Evolutionary conservation across 2,888 invertebrate species (phyloP), one percentile per base, ranked within the genome.

Genomic region (Eilema depressum): DNA sequence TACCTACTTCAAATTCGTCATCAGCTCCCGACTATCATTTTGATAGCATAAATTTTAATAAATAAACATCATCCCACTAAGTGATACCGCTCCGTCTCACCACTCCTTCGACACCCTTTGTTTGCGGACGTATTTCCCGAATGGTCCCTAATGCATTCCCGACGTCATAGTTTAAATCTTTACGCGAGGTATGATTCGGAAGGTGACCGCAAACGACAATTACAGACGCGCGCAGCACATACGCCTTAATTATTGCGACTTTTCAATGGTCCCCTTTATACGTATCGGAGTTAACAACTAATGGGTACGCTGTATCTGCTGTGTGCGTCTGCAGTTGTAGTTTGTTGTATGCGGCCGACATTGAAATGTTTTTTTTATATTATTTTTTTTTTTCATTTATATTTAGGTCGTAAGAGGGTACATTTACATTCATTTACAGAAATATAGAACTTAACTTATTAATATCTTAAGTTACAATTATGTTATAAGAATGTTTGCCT

Each of bases 401-500:
- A 33, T 33, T 41, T 41, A 41, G 41, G 47, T 20, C 7, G 47
- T 47, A 47, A 47, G 20, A 20, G 20, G 41, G 1, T 20, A 47
- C 8, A 47, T 7, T 47, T 20, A 5, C 1, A 47, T 47, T 47
- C 7, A 20, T 41, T 47, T 47, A 20, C 47, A 47, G 20, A 20
- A 20, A 20, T 47, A 20, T 47, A 47, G 41, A 41, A 47, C 47
- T 20, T 20, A 47, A 47, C 5, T n/a, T n/a, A n/a, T n/a, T n/a
- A n/a, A 47, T 41, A 59, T 23, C 0, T 59, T 17, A 25, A 25
- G 59, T 59, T 59, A 30, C 10, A 61, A 30, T 28, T 37, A 14
- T 62, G 28, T 57, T 57, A 66, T 17, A 68, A 28, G 33, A 68
- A 63, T 57, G 68, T 41, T 69, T 59, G 20, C 63, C 63, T 69